These are phyloP conservation scores for Pyrgus malvae DNA, from an alignment of 2,888 invertebrate genomes.

Conservation along the genomic window DNA sequence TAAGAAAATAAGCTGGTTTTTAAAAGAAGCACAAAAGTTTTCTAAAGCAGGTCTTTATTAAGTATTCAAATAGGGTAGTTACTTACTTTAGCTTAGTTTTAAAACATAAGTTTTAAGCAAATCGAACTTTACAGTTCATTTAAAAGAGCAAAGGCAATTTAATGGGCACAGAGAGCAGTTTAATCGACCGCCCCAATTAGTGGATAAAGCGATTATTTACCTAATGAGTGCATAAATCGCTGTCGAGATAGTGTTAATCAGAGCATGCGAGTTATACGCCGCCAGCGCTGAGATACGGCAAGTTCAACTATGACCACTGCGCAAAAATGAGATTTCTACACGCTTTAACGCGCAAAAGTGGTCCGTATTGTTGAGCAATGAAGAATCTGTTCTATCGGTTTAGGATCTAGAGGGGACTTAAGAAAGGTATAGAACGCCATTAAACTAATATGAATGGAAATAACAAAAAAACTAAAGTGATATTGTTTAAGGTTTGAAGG, in stretches of 20 bases:
- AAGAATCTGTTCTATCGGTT: constrained; percentile 36
- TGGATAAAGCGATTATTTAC: constrained; percentile 58
- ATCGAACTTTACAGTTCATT: constrained; percentile 1
- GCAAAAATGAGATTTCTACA: constrained; percentile 45
- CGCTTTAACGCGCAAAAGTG: constrained; percentile 30
- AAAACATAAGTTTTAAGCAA: constrained; percentile 15
- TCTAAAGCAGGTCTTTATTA: not conserved
- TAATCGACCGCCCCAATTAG: constrained; percentile 66
- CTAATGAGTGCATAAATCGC: constrained; percentile 77
- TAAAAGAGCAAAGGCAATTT: constrained; percentile 33
- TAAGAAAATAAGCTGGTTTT: not conserved
- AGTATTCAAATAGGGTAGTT: not conserved
- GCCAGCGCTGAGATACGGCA: constrained; percentile 58
- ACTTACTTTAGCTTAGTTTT: no score
- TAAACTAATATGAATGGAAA: no score
- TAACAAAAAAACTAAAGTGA: no score
- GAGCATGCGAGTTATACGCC: constrained; percentile 61
- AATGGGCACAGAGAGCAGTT: constrained; percentile 32
- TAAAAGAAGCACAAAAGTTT: not conserved
- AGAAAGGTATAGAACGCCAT: no score
- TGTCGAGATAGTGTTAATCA: constrained; percentile 69
- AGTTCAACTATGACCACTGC: constrained; percentile 50
- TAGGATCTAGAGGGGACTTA: no score
- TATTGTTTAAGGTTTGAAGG: no score
- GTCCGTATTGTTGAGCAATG: constrained; percentile 32